A percentile compares a stretch with the other conserved stretches of the same genome.
These are phyloP conservation scores for Forpus xanthops DNA, from an alignment of 2,797 vertebrate genomes.

Conservation along the genomic window DNA sequence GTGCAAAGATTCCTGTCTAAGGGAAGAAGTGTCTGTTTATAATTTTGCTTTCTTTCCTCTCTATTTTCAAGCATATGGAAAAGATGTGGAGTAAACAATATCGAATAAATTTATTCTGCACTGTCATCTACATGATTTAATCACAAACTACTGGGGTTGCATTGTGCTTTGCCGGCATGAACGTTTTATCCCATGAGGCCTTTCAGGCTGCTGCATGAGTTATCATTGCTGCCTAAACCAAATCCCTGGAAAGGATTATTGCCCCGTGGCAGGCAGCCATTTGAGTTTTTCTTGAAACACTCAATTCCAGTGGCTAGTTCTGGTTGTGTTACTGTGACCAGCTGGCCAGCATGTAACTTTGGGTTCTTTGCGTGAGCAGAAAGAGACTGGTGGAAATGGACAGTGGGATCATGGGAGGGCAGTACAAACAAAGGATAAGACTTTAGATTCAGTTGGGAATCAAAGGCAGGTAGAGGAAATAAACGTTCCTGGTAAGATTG, in stretches of 20 bases:
- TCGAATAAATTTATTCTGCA: neutral
- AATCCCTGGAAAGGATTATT: neutral
- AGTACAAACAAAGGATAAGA: neutral
- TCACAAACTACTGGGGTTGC: neutral
- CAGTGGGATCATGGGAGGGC: neutral
- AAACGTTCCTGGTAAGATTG: neutral
- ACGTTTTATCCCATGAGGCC: neutral
- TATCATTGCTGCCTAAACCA: neutral
- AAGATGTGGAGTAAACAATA: neutral
- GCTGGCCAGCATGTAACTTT: neutral
- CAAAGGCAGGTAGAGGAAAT: neutral
- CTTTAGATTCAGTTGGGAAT: neutral
- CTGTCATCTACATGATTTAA: slow-evolving; percentile 6
- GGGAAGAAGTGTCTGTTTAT: slow-evolving; percentile 17
- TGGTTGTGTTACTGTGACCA: neutral
- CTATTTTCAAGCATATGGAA: slow-evolving; percentile 8
- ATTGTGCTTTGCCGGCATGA: neutral
- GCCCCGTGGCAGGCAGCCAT: neutral
- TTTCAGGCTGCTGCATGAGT: neutral
- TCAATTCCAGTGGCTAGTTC: neutral
- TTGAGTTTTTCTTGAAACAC: neutral
- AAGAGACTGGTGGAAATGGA: neutral
- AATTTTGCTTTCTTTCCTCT: slow-evolving; percentile 14
- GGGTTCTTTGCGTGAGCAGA: neutral
- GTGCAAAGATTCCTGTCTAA: neutral